These are phyloP conservation scores for Artibeus jamaicensis DNA, from an alignment of 2,797 vertebrate genomes.

Conservation along the genomic window DNA sequence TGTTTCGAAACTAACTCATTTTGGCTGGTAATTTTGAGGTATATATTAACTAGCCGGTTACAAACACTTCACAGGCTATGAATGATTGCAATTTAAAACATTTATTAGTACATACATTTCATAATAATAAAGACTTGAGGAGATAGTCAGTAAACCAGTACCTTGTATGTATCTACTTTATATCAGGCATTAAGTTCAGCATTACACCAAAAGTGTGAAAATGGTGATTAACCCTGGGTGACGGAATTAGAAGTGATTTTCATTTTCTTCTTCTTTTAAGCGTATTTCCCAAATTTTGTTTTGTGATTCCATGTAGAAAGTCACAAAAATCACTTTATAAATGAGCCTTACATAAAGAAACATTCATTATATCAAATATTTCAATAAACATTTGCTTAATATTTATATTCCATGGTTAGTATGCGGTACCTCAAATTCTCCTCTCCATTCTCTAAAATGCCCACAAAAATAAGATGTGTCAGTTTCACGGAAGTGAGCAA, in stretches of 20 bases:
- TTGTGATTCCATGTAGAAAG: not conserved
- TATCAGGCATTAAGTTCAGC: not conserved
- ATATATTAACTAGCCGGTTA: not conserved
- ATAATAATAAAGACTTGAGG: not conserved
- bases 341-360: not conserved
- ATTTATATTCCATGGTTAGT: not conserved
- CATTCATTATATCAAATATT: not conserved
- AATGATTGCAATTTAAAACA: not conserved
- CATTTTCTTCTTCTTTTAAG: not conserved
- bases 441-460: not conserved
- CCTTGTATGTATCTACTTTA: not conserved
- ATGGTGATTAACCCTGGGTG: not conserved
- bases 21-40: not conserved
- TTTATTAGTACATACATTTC: not conserved
- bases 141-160: not conserved
- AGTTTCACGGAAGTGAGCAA: not conserved
- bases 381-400: not conserved
- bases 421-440: not conserved
- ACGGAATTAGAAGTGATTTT: not conserved
- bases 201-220: not conserved
- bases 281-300: not conserved
- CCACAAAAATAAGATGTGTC: not conserved
- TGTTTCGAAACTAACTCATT: not conserved
- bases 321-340: not conserved
- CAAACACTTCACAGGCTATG: not conserved